Base-by-base conservation (phyloP, 2,113 vertebrate species). In the Caloenas nicobarica region DNA sequence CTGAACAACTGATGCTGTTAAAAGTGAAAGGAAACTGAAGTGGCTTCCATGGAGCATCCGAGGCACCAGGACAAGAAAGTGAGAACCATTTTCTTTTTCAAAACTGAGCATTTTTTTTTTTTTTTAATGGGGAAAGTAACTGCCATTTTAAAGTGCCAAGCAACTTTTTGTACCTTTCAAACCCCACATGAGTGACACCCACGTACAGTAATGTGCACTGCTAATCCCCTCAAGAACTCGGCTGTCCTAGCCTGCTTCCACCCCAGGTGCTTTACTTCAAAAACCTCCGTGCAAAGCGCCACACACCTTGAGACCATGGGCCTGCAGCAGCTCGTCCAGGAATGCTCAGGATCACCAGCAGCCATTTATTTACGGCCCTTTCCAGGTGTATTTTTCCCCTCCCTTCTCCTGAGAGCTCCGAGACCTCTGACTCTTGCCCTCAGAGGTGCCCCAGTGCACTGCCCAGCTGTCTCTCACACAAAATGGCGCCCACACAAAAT, bases 371-470 rank as follows among this genome's bases (percentile, higher is more conserved):
- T 42, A 42, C 42, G 16, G 42, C 42, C 16, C 16, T 42, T 42
- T 42, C 16, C 15, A 42, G 42, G 42, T 42, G 42, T 42, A 42
- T 42, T 42, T 42, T 16, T 42, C 15, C 14, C 4, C 18, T 50
- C 1, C 21, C 40, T 51, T 18, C 18, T 17, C 40, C 16, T 3
- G 11, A 8, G 16, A 12, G 12, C 29, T 29, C 16, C 0, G 0
- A 26, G 34, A 7, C 13, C 42, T 42, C 42, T 42, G 42, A 42
- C 42, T 42, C 42, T 16, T 42, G 42, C 15, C 42, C 42, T 42
- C 42, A 42, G 42, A 42, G 42, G 42, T 42, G 42, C 42, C 42
- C 42, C 42, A 42, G 42, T 42, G 16, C 16, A 42, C 42, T 42
- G 42, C 42, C 42, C 13, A 16, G 42, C 14, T 42, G n/a, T n/a